Evolutionary conservation across 2,797 vertebrate species (phyloP).

Genomic region (Siniperca obscura): DNA sequence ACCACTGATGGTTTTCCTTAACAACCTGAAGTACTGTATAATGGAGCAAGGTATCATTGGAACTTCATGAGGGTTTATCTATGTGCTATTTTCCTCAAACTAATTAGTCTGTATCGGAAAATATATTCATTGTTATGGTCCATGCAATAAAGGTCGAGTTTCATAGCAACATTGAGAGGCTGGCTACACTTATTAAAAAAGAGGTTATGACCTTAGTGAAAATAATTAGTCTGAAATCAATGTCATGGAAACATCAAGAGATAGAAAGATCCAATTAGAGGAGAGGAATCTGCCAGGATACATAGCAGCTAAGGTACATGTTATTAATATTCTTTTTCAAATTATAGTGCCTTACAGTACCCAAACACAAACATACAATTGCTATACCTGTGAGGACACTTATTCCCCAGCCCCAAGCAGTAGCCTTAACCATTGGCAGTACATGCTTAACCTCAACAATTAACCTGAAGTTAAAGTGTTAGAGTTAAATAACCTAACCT

Average conservation of each 20-base stretch:
- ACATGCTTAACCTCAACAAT: background rate
- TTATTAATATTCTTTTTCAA: slow-evolving; percentile 29
- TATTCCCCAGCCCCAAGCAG: too few species aligned
- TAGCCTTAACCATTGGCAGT: background rate
- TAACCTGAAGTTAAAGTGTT: background rate
- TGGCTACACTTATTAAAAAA: slow-evolving; percentile 40
- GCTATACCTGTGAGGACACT: slow-evolving; percentile 1
- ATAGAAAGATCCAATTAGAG: slow-evolving; percentile 33
- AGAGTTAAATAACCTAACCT: background rate
- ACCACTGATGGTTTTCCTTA: background rate
- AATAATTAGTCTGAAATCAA: slow-evolving; percentile 47
- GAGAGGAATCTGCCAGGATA: slow-evolving; percentile 14
- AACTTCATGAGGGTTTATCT: slow-evolving; percentile 16
- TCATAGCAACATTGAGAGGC: slow-evolving; percentile 49
- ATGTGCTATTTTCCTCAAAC: slow-evolving; percentile 18
- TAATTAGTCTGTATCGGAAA: slow-evolving; percentile 47
- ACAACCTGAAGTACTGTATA: background rate
- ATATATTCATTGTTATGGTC: slow-evolving; percentile 23
- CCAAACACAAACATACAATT: slow-evolving; percentile 1
- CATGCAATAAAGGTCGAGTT: slow-evolving; percentile 45
- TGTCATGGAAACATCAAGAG: slow-evolving; percentile 37
- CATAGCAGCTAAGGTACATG: slow-evolving; percentile 2
- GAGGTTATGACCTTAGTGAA: slow-evolving; percentile 47
- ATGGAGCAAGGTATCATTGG: background rate
- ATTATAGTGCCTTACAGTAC: background rate